Base-by-base conservation (phyloP, 2,888 invertebrate genomes). In the Caenorhabditis sp. region DNA sequence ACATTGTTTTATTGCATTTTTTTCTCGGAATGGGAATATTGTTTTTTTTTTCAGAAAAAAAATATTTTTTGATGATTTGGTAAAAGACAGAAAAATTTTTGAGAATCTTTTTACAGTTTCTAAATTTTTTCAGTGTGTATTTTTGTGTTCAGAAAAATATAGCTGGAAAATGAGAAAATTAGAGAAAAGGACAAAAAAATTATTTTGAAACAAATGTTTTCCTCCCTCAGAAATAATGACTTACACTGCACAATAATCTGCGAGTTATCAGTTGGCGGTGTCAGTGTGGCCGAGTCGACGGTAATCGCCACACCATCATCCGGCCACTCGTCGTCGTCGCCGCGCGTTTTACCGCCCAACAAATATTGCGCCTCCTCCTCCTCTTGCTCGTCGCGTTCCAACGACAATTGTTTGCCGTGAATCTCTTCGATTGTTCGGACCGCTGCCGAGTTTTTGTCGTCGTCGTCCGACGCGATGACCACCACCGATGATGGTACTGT, bases 231-330 rank as follows among this genome's bases (percentile, higher is more conserved):
- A 59, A 62, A 64, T n/a, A n/a, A n/a, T n/a, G 43, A 62, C 77
- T 66, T 26, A 82, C 83, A 75, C 55, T 75, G 69, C 21, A 84
- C 79, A 36, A 84, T 72, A 50, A 79, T 51, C 58, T 79, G 74
- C 19, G 69, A 68, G 50, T 76, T 75, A 59, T 86, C 86, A 60
- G 77, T 79, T 5, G 84, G 85, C 17, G 78, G 74, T n/a, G 81
- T 77, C 17, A 84, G 69, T 3, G 81, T 82, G 1, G 79, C 84
- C 12, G 84, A 84, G 58, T 85, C 85, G 19, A 85, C 61, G 1
- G 83, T 83, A 51, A 85, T 75, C 27, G 84, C 85, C n/a, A 84
- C 81, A 5, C 83, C 84, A 62, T 84, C 83, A 70, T 85, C 84
- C 58, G 77, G 79, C 80, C 81, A 83, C 19, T 83, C 83, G 3